Evolutionary conservation across 2,797 vertebrate species (phyloP).

Genomic region (Paguma larvata): DNA sequence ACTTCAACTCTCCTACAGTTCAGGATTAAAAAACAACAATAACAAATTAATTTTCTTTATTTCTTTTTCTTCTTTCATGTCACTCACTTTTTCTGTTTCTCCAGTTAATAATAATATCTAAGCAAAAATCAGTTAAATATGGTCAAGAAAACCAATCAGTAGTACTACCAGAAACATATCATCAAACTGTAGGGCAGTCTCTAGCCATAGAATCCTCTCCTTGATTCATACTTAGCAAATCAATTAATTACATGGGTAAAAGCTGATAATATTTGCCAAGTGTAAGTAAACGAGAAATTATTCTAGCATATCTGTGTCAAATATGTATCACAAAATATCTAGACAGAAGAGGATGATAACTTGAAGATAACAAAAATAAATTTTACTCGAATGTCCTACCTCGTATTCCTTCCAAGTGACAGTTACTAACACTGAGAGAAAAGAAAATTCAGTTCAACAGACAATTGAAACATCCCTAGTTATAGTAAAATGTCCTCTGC

Average conservation of each 20-base stretch:
- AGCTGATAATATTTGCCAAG: neutral
- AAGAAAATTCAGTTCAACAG: neutral
- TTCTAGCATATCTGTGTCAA: neutral
- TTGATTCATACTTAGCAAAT: neutral
- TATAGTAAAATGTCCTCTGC: neutral
- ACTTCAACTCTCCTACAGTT: neutral
- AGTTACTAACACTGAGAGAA: neutral
- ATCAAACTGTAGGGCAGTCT: neutral
- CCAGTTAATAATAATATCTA: neutral
- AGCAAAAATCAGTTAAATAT: neutral
- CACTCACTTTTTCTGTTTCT: neutral
- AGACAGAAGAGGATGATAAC: neutral
- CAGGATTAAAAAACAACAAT: neutral
- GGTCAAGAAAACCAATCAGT: neutral
- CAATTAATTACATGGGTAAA: neutral
- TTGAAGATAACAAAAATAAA: constrained; percentile 32
- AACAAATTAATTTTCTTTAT: neutral
- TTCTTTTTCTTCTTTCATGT: neutral
- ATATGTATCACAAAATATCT: neutral
- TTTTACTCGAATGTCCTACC: neutral
- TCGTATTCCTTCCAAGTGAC: neutral
- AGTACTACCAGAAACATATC: neutral
- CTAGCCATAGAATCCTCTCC: neutral
- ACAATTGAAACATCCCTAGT: neutral
- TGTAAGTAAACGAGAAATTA: neutral